Conservation (phyloP, 2,888 invertebrate genomes). For the Temnothorax ravouxi region DNA sequence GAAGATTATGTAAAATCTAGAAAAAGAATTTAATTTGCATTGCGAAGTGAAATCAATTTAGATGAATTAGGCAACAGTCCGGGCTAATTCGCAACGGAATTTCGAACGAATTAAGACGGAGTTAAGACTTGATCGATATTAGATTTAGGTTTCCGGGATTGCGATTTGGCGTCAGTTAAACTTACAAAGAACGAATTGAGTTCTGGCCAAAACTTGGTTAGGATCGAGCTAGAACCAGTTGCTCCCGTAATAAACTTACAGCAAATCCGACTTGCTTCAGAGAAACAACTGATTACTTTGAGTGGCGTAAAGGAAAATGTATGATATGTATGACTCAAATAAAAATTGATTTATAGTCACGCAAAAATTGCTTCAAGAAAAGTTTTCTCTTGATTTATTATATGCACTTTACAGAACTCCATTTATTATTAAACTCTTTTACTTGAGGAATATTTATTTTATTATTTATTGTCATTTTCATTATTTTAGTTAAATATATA, state of each 20-base stretch:
- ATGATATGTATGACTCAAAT: no score
- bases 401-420: neutral
- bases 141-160: conserved; percentile 23
- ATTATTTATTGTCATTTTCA: neutral
- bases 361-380: neutral
- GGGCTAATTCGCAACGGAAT: conserved; percentile 29
- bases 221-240: conserved; percentile 39
- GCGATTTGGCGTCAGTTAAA: conserved; percentile 42
- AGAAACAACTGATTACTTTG: neutral
- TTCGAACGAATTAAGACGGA: conserved; percentile 36
- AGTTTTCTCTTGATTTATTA: neutral
- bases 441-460: neutral
- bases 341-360: neutral
- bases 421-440: neutral
- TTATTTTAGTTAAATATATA: neutral
- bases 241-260: conserved; percentile 30
- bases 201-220: conserved; percentile 38
- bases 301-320: neutral
- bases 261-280: conserved; percentile 12
- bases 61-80: conserved; percentile 14
- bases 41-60: conserved; percentile 5
- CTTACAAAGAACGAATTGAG: conserved; percentile 38
- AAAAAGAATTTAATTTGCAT: conserved; percentile 28
- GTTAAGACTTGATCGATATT: conserved; percentile 46
- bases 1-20: conserved; percentile 15